phyloP scores from a whole-genome alignment of 2,113 vertebrate species.

The Amphilophus citrinellus region DNA sequence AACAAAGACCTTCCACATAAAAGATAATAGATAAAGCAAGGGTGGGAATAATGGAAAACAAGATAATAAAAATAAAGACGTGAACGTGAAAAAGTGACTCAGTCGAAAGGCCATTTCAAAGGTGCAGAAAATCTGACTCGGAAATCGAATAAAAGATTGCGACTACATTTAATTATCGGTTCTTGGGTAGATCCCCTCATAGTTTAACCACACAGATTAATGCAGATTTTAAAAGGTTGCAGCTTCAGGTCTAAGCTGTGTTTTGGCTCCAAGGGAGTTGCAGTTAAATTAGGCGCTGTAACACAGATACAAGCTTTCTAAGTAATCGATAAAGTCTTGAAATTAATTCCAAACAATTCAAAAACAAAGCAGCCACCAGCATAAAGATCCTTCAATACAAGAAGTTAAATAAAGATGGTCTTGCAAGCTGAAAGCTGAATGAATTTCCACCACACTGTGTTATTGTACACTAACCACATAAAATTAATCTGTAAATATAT shows the following conservation, averaged over 20 bases:
- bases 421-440: background rate
- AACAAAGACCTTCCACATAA: conserved; percentile 42
- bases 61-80: background rate
- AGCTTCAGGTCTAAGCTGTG: background rate
- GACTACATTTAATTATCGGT: background rate
- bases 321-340: background rate
- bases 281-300: conserved; percentile 5
- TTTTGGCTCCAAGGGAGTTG: conserved; percentile 14
- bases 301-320: conserved; percentile 5
- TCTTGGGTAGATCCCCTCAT: background rate
- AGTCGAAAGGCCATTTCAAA: background rate
- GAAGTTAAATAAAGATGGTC: background rate
- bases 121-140: conserved; percentile 8
- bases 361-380: background rate
- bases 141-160: conserved; percentile 9
- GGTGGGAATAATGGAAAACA: background rate
- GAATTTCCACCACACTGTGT: background rate
- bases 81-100: background rate
- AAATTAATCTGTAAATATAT: background rate
- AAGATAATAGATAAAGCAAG: background rate
- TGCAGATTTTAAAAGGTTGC: conserved; percentile 55
- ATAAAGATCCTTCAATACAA: background rate
- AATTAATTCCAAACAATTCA: conserved; percentile 15
- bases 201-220: conserved; percentile 29
- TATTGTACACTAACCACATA: background rate